Conservation (phyloP, 2,113 vertebrate genomes). For the Platysternon megacephalum region DNA sequence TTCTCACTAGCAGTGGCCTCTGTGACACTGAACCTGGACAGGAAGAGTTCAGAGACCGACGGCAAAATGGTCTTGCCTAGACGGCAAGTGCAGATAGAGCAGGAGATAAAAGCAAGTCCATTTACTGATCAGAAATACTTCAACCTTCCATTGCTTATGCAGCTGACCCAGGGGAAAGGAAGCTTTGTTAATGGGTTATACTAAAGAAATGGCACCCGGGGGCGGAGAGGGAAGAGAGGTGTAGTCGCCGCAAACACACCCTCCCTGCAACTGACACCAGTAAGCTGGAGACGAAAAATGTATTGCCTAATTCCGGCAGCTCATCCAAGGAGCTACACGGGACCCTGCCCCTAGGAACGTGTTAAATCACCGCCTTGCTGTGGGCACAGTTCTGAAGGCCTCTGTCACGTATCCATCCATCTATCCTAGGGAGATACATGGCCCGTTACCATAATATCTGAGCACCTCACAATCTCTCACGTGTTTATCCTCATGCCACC, state of each 20-base stretch:
- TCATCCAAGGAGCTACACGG: not conserved
- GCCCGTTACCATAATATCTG: too few relatives aligned
- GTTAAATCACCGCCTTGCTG: not conserved
- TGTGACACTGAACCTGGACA: not conserved
- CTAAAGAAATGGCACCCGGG: not conserved
- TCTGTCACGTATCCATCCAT: not conserved
- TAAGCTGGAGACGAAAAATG: not conserved
- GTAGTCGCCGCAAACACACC: not conserved
- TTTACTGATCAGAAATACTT: not conserved
- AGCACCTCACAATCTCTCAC: not conserved
- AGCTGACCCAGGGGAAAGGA: not conserved
- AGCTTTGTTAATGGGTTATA: not conserved
- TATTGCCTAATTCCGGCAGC: not conserved
- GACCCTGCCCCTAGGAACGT: not conserved
- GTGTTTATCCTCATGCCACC: not conserved
- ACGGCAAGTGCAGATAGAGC: not conserved
- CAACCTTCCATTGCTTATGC: not conserved
- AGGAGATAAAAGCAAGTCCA: not conserved
- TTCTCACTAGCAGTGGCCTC: too few relatives aligned
- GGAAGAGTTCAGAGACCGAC: not conserved
- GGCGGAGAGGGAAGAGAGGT: not conserved
- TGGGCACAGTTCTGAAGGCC: too few relatives aligned
- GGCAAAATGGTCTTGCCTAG: not conserved
- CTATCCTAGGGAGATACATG: not conserved
- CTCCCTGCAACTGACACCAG: not conserved